Evolutionary conservation across 2,888 invertebrate species (phyloP), one percentile per base, ranked within the genome.

Genomic region (Andrena fulva): DNA sequence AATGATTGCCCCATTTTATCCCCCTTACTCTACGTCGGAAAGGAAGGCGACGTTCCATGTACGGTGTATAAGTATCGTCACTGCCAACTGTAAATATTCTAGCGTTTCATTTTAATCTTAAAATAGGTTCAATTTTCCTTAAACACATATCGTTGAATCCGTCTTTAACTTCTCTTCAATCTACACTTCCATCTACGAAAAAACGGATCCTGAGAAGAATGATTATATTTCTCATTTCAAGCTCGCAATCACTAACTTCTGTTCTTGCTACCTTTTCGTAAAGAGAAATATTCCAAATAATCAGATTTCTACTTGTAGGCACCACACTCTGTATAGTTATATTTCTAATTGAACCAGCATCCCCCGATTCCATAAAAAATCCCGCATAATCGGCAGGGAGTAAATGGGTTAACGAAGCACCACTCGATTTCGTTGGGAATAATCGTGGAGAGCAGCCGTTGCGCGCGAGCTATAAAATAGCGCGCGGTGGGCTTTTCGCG

Each of bases 1-100:
- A 76, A 48, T 67, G 56, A 60, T 77, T 69, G 76, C n/a, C 52
- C 82, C 59, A 76, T 82, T 82, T 82, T 64, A 64, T 66, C 63
- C 76, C 52, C 72, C 48, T 64, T 72, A 62, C 66, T n/a, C 62
- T 64, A 27, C n/a, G 20, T n/a, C 5, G 24, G 27, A 16, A 7
- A 33, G 27, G 50, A 42, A 42, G 42, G 29, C 42, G 31, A 10
- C 31, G 63, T 59, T 42, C 68, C 76, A 20, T 76, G 33, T 71
- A 76, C 56, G 71, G 59, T 64, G 48, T 52, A 72, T 8, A 59
- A 33, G 24, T 29, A 59, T 27, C 73, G 73, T 68, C 33, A 33
- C 56, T 59, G 74, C 63, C 69, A 35, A 24, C 70, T 67, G 54
- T 71, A 63, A 74, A 82, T 67, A 77, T 56, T 24, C 24, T 24